Evolutionary conservation across 2,888 invertebrate genomes (phyloP).

Genomic region (Doris montereyensis): DNA sequence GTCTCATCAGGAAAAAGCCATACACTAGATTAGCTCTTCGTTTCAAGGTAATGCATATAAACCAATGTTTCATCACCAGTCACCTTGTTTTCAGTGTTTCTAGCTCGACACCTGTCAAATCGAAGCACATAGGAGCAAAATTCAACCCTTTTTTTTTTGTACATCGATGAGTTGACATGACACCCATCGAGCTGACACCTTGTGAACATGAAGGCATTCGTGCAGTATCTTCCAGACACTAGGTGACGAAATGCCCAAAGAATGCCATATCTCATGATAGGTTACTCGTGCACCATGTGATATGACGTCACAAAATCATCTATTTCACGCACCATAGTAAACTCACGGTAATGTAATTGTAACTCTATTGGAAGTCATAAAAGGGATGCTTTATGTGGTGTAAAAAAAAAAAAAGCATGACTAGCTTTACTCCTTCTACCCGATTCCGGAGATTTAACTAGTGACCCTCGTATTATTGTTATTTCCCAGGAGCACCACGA

Average conservation of each 20-base stretch:
- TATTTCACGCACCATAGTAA: no score
- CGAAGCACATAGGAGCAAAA: not conserved
- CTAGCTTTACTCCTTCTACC: no score
- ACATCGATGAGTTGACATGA: not conserved
- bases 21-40: not conserved
- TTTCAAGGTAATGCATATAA: not conserved
- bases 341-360: no score
- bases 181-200: not conserved
- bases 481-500: no score
- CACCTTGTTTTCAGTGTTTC: not conserved
- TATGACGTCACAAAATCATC: no score
- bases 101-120: not conserved
- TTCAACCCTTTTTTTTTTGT: not conserved
- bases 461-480: no score
- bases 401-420: no score
- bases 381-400: no score
- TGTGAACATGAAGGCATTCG: not conserved
- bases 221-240: not conserved
- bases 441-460: no score
- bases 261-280: not conserved
- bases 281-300: not conserved
- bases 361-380: no score
- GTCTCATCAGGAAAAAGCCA: not conserved
- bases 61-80: not conserved
- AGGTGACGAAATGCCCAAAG: not conserved